A percentile compares a stretch with the other conserved stretches of the same genome.
phyloP scores from a whole-genome alignment of 1,140 invertebrate genomes.

The Drosophila orosa region DNA sequence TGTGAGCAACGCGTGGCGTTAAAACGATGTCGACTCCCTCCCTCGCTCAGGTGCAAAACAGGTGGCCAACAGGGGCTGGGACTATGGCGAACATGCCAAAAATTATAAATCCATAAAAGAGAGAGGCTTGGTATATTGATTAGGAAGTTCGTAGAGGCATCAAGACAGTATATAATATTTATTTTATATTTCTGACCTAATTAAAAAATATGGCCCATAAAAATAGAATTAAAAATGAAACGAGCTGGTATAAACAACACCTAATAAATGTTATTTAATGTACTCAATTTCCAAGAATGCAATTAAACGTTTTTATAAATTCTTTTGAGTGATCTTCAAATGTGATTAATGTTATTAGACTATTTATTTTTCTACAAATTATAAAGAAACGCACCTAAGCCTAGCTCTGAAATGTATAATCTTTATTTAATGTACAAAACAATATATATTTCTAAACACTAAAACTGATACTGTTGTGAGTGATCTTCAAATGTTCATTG shows the following conservation, averaged over 20 bases:
- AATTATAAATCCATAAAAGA: constrained; percentile 41
- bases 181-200: not conserved
- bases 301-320: not conserved
- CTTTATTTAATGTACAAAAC: constrained; percentile 1
- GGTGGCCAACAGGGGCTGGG: constrained; percentile 50
- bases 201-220: not conserved
- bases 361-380: not conserved
- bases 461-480: constrained; percentile 7
- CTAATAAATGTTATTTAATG: not conserved
- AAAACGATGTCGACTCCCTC: constrained; percentile 68
- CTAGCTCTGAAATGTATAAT: not conserved
- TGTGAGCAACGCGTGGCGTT: constrained; percentile 64
- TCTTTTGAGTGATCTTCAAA: not conserved
- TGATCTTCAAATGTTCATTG: constrained; percentile 8
- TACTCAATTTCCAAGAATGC: not conserved
- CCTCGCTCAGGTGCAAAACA: constrained; percentile 66
- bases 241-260: not conserved
- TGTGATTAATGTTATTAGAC: not conserved
- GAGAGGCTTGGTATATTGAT: not conserved
- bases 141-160: not conserved
- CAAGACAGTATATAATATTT: too few relatives aligned
- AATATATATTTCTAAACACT: not conserved
- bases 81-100: constrained; percentile 13
- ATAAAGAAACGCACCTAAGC: not conserved
- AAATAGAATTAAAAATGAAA: not conserved